Conservation (phyloP, 1,140 invertebrate genomes). For the Megalopta genalis region DNA sequence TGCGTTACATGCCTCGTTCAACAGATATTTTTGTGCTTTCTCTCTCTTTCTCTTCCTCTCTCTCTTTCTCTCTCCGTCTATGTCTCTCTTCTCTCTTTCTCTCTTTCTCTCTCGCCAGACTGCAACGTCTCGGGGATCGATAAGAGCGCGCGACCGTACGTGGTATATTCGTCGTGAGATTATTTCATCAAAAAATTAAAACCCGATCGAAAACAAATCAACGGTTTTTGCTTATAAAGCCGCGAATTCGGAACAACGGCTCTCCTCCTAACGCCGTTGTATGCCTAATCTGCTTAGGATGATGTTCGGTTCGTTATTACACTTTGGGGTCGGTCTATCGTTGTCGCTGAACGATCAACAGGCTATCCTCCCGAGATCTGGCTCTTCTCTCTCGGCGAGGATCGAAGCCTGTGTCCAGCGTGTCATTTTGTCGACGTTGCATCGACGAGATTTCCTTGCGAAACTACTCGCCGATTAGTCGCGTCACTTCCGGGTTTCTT, state of each 20-base stretch:
- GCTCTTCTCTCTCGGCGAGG: conserved; percentile 16
- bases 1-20: too few species aligned
- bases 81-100: background rate
- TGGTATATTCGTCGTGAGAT: conserved; percentile 78
- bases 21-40: background rate
- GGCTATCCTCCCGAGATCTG: too few species aligned
- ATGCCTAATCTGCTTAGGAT: conserved; percentile 55
- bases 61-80: too few species aligned
- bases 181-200: conserved; percentile 82
- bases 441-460: too few species aligned
- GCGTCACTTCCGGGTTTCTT: conserved; percentile 55
- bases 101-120: conserved; percentile 23
- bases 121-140: conserved; percentile 17
- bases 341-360: conserved; percentile 1
- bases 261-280: conserved; percentile 68
- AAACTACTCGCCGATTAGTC: conserved; percentile 11
- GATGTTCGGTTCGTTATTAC: conserved; percentile 18
- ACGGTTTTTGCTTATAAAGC: conserved; percentile 78
- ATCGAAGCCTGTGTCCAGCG: background rate
- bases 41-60: conserved; percentile 35
- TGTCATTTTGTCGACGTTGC: background rate
- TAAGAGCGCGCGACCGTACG: conserved; percentile 52
- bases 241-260: conserved; percentile 72
- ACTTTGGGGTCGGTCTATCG: conserved; percentile 12
- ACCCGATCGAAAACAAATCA: conserved; percentile 79